A percentile compares a stretch with the other conserved stretches of the same genome.
Conservation (phyloP, 2,113 vertebrate species). For the Poecile atricapillus region DNA sequence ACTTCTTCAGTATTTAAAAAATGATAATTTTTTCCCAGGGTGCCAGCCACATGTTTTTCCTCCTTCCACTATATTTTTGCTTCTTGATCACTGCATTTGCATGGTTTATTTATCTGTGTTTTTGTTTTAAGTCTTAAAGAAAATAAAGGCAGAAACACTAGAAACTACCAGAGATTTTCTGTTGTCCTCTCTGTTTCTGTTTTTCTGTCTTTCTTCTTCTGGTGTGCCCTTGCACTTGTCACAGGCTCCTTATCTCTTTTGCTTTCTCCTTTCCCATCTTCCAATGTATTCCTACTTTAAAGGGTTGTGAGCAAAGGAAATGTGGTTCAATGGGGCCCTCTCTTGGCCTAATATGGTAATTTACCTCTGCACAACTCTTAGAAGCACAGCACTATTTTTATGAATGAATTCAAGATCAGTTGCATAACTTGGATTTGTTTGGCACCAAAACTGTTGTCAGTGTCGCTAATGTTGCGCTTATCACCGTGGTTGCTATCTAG, state of each 20-base stretch:
- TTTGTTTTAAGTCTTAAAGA: neutral
- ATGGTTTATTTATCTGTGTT: neutral
- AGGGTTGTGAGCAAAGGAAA: neutral
- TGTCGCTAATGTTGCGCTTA: neutral
- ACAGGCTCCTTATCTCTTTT: neutral
- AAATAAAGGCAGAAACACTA: neutral
- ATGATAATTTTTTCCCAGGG: neutral
- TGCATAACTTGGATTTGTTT: neutral
- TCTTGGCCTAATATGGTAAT: constrained; percentile 20
- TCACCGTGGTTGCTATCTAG: neutral
- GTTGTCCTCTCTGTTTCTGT: neutral
- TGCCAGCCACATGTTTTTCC: neutral
- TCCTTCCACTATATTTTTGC: neutral
- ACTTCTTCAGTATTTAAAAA: neutral
- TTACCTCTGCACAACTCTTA: neutral
- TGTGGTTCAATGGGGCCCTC: constrained; percentile 60
- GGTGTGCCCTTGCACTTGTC: neutral
- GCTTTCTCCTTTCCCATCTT: neutral
- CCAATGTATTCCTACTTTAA: neutral
- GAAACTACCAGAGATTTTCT: neutral
- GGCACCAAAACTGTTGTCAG: neutral
- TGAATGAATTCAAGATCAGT: constrained; percentile 17
- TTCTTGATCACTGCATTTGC: neutral
- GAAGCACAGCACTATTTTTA: neutral
- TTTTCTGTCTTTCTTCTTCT: neutral